These are phyloP conservation scores for Palythoa grandiflora DNA, from an alignment of 92 coral and sea anemone genomes.

Conservation along the genomic window DNA sequence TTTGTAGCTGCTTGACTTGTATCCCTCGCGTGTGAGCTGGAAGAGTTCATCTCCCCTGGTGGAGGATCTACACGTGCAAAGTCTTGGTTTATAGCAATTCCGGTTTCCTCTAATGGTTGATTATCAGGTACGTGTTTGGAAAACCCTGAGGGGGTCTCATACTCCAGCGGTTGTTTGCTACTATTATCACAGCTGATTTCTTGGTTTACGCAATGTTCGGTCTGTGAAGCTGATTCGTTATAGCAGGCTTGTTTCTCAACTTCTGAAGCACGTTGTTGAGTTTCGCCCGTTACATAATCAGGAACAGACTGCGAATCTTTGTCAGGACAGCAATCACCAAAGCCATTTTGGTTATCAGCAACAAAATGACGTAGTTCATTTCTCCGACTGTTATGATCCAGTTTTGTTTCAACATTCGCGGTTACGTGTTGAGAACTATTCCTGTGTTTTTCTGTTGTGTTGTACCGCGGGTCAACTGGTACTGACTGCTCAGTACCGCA, in stretches of 20 bases:
- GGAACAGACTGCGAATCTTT: background rate
- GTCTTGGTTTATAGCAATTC: background rate
- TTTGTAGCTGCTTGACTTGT: background rate
- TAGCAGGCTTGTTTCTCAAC: background rate
- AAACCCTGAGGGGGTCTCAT: background rate
- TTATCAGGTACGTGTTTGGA: background rate
- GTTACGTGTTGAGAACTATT: background rate
- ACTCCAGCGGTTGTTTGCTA: background rate
- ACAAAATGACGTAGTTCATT: background rate
- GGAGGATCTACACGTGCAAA: background rate
- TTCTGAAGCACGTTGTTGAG: background rate
- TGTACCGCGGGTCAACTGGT: conserved; percentile 26
- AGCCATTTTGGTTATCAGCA: background rate
- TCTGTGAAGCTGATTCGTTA: background rate
- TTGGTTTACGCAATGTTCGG: background rate
- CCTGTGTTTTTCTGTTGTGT: background rate
- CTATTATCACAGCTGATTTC: background rate
- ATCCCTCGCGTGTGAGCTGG: background rate
- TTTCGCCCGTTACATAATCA: background rate
- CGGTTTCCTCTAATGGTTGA: background rate
- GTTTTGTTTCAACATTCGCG: background rate
- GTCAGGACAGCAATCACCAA: background rate
- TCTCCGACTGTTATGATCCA: background rate
- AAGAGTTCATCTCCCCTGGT: background rate
- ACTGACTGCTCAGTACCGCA: conserved; percentile 14